Base-by-base conservation (phyloP, 1,140 invertebrate genomes). In the Heliothis virescens region DNA sequence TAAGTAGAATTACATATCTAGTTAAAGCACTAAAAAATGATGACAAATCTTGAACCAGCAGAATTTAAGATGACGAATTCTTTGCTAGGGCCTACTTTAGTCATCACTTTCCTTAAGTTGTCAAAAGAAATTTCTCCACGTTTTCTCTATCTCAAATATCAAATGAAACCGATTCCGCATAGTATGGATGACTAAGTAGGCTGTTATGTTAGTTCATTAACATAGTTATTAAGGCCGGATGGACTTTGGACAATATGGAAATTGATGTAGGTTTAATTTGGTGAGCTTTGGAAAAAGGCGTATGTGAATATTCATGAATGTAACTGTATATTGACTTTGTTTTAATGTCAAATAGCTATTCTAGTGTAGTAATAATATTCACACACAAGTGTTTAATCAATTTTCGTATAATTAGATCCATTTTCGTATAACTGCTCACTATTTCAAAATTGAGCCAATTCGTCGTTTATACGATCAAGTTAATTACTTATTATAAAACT, bases 91-190 rank as follows among this genome's bases (percentile, higher is more conserved):
- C 21, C 57, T 59, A 59, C 57, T 57, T 57, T 57, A 18, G 12
- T 26, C 7, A 18, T 57, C 18, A 59, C 57, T 59, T 59, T 59
- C 57, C 57, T 59, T 59, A 12, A 12, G 21, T 18, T 57, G 57
- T 59, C n/a, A 10, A 59, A 59, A 59, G 57, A 59, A 57, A 59
- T 59, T 59, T 59, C 57, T 59, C 7, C 5, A 13, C 2, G 57
- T 59, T 59, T 59, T 59, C 57, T 59, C 57, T 59, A 11, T 59
- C 57, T 59, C 57, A 4, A 59, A 59, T 59, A 59, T 59, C 57
- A 59, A 26, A 59, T 59, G 57, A 26, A 59, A 59, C 26, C 57
- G 57, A 59, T 59, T 59, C 57, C 5, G 34, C 9, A 12, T 59
- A 26, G 21, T 26, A 26, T 26, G 16, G 11, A 57, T 57, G 55